A percentile compares a stretch with the other conserved stretches of the same genome.
Evolutionary conservation across 2,888 invertebrate genomes (phyloP).

Genomic region (Blastobasis adustella): DNA sequence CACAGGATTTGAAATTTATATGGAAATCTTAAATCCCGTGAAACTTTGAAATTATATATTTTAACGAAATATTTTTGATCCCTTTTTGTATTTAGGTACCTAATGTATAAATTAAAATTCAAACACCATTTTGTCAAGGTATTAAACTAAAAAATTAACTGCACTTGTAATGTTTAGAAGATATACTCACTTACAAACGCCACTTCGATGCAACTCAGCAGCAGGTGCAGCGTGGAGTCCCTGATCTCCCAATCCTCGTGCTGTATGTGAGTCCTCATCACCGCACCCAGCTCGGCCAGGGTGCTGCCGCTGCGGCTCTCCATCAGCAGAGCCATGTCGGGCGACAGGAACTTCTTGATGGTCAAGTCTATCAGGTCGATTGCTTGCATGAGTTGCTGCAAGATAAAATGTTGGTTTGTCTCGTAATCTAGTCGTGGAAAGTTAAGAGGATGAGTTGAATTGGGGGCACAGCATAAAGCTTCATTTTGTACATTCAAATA

Average conservation of each 20-base stretch:
- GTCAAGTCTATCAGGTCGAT: conserved; percentile 78
- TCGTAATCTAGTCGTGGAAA: no score
- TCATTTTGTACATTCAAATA: no score
- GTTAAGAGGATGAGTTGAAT: no score
- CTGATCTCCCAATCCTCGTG: conserved; percentile 82
- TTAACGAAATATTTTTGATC: no score
- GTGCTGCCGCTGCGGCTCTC: conserved; percentile 75
- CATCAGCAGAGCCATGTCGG: conserved; percentile 80
- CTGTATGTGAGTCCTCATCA: conserved; percentile 76
- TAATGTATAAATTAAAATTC: background rate
- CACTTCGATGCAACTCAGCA: conserved; percentile 77
- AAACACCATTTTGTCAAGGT: background rate
- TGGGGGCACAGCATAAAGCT: no score
- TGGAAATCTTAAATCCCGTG: no score
- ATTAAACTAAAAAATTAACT: background rate
- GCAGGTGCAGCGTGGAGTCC: conserved; percentile 80
- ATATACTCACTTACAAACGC: conserved; percentile 76
- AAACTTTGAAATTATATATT: no score
- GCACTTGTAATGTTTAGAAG: background rate
- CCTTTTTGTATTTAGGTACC: no score
- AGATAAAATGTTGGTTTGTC: conserved; percentile 1
- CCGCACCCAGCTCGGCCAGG: conserved; percentile 74
- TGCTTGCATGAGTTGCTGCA: conserved; percentile 77
- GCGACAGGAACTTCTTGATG: conserved; percentile 81
- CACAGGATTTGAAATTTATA: no score